These are phyloP conservation scores for Bedellia somnulentella DNA, from an alignment of 2,888 invertebrate species.

Conservation along the genomic window DNA sequence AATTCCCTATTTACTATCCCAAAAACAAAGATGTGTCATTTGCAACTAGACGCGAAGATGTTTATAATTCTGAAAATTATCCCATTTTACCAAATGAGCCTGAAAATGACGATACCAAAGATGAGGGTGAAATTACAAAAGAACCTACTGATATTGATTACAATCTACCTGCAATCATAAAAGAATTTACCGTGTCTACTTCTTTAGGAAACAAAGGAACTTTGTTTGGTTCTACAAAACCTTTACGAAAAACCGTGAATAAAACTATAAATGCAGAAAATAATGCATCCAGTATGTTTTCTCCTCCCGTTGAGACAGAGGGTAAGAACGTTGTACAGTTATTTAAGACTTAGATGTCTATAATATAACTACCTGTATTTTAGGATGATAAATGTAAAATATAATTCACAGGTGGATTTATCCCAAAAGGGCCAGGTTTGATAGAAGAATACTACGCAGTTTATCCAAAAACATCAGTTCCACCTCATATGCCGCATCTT, in stretches of 20 bases:
- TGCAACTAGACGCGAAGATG: conserved; percentile 27
- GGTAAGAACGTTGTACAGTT: too few species aligned
- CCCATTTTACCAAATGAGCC: conserved; percentile 29
- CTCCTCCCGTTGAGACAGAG: conserved; percentile 78
- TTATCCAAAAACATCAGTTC: conserved; percentile 32
- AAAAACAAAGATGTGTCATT: conserved; percentile 21
- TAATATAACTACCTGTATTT: too few species aligned
- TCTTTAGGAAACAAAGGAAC: conserved; percentile 21
- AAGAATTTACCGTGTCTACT: conserved; percentile 25
- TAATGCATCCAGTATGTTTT: conserved; percentile 59
- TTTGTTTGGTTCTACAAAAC: conserved; percentile 15
- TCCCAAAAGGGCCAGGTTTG: conserved; percentile 70
- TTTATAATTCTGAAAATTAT: conserved; percentile 34
- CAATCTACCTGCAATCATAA: conserved; percentile 11
- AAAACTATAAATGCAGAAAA: conserved; percentile 25
- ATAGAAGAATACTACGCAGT: conserved; percentile 58
- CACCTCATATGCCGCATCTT: conserved; percentile 25
- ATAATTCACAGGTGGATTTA: conserved; percentile 68
- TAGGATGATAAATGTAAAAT: too few species aligned
- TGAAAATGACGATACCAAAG: conserved; percentile 19
- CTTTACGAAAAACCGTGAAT: conserved; percentile 24
- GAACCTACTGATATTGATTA: conserved; percentile 19
- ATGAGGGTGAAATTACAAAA: conserved; percentile 18
- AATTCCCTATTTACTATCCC: conserved; percentile 44
- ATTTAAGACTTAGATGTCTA: too few species aligned